phyloP scores from a whole-genome alignment of 2,888 invertebrate species.

The Exocentrus adspersus region DNA sequence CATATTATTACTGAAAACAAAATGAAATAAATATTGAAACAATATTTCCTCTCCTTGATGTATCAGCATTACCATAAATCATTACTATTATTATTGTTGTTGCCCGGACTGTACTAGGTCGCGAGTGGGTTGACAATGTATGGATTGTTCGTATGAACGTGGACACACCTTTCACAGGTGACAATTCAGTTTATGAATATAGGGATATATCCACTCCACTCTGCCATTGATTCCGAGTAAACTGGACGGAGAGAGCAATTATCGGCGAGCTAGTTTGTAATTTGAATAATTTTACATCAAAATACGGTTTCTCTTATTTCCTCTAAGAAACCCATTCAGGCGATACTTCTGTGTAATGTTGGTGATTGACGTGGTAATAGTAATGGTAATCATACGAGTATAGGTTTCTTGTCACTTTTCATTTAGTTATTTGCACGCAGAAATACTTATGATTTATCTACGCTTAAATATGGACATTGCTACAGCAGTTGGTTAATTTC shows the following conservation, averaged over 20 bases:
- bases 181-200: conserved; percentile 50
- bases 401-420: too few relatives aligned
- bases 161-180: conserved; percentile 54
- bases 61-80: conserved; percentile 47
- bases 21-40: conserved; percentile 41
- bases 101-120: conserved; percentile 43
- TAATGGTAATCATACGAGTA: too few relatives aligned
- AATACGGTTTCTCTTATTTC: background rate
- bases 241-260: conserved; percentile 22
- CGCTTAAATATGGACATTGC: too few relatives aligned
- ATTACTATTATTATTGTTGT: conserved; percentile 43
- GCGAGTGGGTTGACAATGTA: conserved; percentile 51
- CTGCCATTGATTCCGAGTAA: conserved; percentile 26
- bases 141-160: conserved; percentile 47
- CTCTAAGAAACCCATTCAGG: background rate
- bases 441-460: too few relatives aligned
- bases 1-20: conserved; percentile 40
- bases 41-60: conserved; percentile 41
- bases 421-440: too few relatives aligned
- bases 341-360: too few relatives aligned
- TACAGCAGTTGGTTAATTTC: too few relatives aligned
- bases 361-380: too few relatives aligned
- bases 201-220: conserved; percentile 36
- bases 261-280: background rate
- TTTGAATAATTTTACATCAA: conserved; percentile 6